Percentiles rank a stretch among this genome's conserved stretches.
Conservation (phyloP, 1,140 invertebrate genomes). For the Scylla paramamosain region DNA sequence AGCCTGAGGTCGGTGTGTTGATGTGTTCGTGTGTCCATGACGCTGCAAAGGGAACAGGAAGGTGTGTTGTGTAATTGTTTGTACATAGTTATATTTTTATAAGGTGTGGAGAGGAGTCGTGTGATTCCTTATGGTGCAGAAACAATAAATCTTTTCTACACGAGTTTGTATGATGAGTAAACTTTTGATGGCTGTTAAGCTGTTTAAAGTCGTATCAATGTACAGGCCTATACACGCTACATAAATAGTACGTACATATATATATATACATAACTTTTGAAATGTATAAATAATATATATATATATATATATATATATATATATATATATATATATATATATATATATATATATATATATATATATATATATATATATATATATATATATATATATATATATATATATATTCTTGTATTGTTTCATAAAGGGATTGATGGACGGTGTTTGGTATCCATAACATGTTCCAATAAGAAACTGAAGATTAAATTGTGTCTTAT, state of each 20-base stretch:
- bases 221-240: background rate
- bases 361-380: background rate
- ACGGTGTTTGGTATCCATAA: background rate
- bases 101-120: background rate
- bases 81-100: background rate
- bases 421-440: background rate
- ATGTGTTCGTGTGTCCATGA: too few relatives aligned
- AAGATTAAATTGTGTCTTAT: background rate
- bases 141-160: background rate
- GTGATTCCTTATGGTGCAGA: background rate
- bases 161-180: background rate
- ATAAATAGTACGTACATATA: background rate
- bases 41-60: too few relatives aligned
- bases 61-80: background rate
- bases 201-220: background rate
- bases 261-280: background rate
- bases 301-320: background rate
- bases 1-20: too few relatives aligned
- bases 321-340: slow-evolving; percentile 1
- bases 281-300: background rate
- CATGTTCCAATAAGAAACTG: background rate
- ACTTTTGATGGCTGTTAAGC: background rate
- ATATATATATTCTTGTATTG: slow-evolving; percentile 25
- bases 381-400: background rate
- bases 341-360: background rate